Evolutionary conservation across 2,797 vertebrate species (phyloP), one percentile per base, ranked within the genome.

Genomic region (Xerus rutilus): DNA sequence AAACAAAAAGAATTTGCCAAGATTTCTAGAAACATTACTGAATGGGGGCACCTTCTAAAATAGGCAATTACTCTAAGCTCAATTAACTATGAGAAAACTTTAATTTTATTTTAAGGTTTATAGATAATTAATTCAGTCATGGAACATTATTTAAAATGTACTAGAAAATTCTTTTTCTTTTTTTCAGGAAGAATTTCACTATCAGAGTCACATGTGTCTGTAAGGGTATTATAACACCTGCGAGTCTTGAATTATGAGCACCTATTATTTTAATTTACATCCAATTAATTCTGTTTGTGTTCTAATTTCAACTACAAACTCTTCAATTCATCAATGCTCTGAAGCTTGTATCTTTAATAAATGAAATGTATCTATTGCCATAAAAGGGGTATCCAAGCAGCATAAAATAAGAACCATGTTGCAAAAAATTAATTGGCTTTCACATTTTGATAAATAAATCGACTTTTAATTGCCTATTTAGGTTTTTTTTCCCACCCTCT

Each of bases 231-330:
- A 84, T 88, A 97, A 89, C 64, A 74, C 76, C 89, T 97, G 91
- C 97, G 92, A 96, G 82, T 87, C 91, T 98, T 98, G 96, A 98
- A 72, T 98, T 97, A 98, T 96, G 96, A 97, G 69, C 49, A 97
- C 47, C 54, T 97, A 96, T 97, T 98, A 95, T 96, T 96, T 95
- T 97, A 96, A 91, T 96, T 97, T 98, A 82, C 64, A 93, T 97
- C 93, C 77, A 97, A 96, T 98, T 98, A 98, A 98, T 98, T 98
- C 89, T 94, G 89, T 93, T 98, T 86, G 97, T 97, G 18, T 95
- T 97, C 79, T 95, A 94, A 97, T 98, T 98, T 98, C 93, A 97
- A 97, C 95, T 98, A 7, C 21, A 98, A 98, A 94, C 23, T 47
- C 87, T 97, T 96, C 54, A 96, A 97, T 98, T 97, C 96, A 95